Evolutionary conservation across 1,140 invertebrate species (phyloP), one percentile per base, ranked within the genome.

Genomic region (Drosophila sp.): DNA sequence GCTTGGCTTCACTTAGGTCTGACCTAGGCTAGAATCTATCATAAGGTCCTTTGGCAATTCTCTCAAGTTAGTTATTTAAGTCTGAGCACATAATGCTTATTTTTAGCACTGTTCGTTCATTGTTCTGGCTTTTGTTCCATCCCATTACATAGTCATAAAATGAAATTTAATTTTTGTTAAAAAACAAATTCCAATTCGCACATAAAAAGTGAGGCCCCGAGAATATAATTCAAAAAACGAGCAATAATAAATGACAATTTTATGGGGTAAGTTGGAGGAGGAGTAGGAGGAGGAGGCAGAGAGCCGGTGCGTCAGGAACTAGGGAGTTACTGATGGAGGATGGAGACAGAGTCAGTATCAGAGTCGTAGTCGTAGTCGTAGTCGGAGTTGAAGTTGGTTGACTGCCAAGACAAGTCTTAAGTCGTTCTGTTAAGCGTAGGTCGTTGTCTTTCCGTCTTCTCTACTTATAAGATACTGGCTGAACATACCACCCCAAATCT

Each of bases 191-290:
- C 33, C 44, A 60, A 57, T 11, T 40, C 63, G 57, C 17, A 50
- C n/a, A 41, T 79, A 62, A 63, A 54, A 56, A 61, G 33, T 44
- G 30, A 25, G 23, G 35, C n/a, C 25, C 33, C 6, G 47, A 33
- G 35, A 66, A 44, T 67, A 82, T 76, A 72, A 72, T 79, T 79
- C 60, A 72, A 63, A 86, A 86, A 87, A 27, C 23, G 23, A 50
- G 44, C 23, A 70, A 87, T 86, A 86, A 86, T 89, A 86, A 87
- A 86, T 86, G 83, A 83, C 83, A 83, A 79, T 86, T 86, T 86
- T 72, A 87, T 87, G 72, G 66, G 44, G 79, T 66, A 71, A 25
- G 44, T 8, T 50, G 44, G 44, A 27, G 35, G 8, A 38, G 17
- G 17, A 17, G 17, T 0, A 17, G 17, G 0, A 0, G 17, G 17